Base-by-base conservation (phyloP, 2,888 invertebrate species). In the Zelleria hepariella region DNA sequence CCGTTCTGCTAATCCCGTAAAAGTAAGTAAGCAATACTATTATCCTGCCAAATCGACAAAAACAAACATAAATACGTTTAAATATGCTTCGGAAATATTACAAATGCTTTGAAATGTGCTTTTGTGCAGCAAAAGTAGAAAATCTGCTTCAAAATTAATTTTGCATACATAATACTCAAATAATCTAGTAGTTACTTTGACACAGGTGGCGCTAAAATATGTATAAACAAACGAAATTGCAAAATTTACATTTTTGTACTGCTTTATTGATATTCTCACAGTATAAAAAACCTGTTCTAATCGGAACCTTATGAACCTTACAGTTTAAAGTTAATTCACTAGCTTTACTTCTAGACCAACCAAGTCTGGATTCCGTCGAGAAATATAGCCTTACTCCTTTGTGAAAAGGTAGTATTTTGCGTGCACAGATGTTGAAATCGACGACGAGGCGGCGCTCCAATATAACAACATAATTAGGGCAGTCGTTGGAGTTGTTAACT, bases 21-120 rank as follows among this genome's bases (percentile, higher is more conserved):
- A 60, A 64, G 66, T 60, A 60, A 59, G 63, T 64, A 63, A 59
- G 61, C 59, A 61, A 60, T 48, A 59, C 57, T 58, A 58, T 60
- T 58, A 15, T 15, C 58, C 55, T 60, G 56, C 51, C 58, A 59
- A 51, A 57, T 48, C 24, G 58, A 60, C 60, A 49, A 62, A 60
- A 58, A 60, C n/a, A n/a, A n/a, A n/a, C n/a, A n/a, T n/a, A n/a
- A n/a, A 42, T 42, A 42, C 1, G 15, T 42, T n/a, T n/a, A n/a
- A n/a, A n/a, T 42, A 42, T 42, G 10, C 32, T 42, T 42, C 32
- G 15, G 32, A 42, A 42, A 42, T 42, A 10, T 42, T 42, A 42
- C 32, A 42, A 42, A 42, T 42, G 32, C 32, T 42, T 42, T 42
- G 32, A 42, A 42, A 42, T 42, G 32, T 42, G 32, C 15, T 10